Conservation (phyloP, 1,140 invertebrate genomes). For the Druon quercuslanigerum region DNA sequence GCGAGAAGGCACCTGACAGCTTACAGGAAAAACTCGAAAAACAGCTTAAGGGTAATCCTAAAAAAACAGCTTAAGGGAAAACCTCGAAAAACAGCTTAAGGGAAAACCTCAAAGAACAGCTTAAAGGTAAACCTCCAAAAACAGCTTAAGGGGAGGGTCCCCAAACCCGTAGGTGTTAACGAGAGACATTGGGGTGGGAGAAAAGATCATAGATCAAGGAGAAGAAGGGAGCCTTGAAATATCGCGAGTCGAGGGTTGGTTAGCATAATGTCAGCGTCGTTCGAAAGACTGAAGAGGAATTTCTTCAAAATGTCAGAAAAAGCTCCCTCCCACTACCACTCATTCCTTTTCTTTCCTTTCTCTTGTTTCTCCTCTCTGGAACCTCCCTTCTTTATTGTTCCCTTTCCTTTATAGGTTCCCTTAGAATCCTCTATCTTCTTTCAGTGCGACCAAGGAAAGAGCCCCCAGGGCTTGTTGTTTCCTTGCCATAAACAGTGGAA, state of each 20-base stretch:
- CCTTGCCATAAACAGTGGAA: too few species aligned
- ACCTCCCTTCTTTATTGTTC: too few species aligned
- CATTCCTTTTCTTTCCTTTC: too few species aligned
- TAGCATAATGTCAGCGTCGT: conserved; percentile 69
- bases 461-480: too few species aligned
- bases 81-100: conserved; percentile 31
- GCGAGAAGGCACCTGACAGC: conserved; percentile 1
- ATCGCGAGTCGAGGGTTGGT: conserved; percentile 63
- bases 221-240: conserved; percentile 60
- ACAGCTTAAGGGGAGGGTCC: conserved; percentile 30
- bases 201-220: conserved; percentile 65
- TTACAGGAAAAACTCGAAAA: neutral
- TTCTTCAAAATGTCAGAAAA: conserved; percentile 70
- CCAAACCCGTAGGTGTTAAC: conserved; percentile 58
- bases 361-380: too few species aligned
- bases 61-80: conserved; percentile 6
- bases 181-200: conserved; percentile 50
- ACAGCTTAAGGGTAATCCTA: too few species aligned
- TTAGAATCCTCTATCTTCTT: too few species aligned
- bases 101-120: too few species aligned
- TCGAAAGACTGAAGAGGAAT: conserved; percentile 60
- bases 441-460: too few species aligned
- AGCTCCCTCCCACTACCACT: too few species aligned
- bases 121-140: conserved; percentile 30
- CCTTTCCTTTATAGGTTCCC: too few species aligned